Evolutionary conservation across 2,888 invertebrate genomes (phyloP), one percentile per base, ranked within the genome.

Genomic region (Caenorhabditis becei): DNA sequence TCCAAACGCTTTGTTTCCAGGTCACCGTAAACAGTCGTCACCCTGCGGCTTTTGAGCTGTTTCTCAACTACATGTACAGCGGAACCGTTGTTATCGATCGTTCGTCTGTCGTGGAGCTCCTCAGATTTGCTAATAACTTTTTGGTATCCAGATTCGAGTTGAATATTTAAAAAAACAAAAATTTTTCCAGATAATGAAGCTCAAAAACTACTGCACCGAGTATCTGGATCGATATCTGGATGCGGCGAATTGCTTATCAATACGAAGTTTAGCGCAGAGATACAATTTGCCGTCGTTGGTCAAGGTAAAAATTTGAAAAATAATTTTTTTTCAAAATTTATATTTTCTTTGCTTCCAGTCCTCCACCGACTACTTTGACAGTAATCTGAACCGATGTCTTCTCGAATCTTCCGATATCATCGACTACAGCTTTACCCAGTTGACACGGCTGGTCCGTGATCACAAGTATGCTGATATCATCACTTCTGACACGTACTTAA

Each of bases 31-130:
- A 92, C 69, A 93, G 93, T 88, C 74, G 93, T 86, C 93, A 94
- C 90, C 93, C 93, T 75, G 93, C 93, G 78, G 93, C 93, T 65
- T 94, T 94, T 91, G 91, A 92, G 23, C 92, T 92, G 44, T 92
- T 94, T 63, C 91, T 94, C 26, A 93, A 93, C 89, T 94, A 94
- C 89, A 94, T 94, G 93, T 94, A 94, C 91, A 94, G 94, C 37
- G 94, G 94, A 7, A 92, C 92, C 85, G 93, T 94, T 8, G 93
- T 93, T 11, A 93, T 94, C 67, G 93, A 94, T 86, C 93, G 93
- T 86, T 92, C 92, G 35, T 94, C 93, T 90, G 94, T 94, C 35
- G 93, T 93, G 66, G 94, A 94, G 91, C 90, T 94, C 59, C 91
- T 94, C 53, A 92, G 93, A 83, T 91, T 94, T 69, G 93, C 94